Percentiles rank a stretch among this genome's conserved stretches.
phyloP scores from a whole-genome alignment of 2,888 invertebrate species.

The Dryococelus australis region DNA sequence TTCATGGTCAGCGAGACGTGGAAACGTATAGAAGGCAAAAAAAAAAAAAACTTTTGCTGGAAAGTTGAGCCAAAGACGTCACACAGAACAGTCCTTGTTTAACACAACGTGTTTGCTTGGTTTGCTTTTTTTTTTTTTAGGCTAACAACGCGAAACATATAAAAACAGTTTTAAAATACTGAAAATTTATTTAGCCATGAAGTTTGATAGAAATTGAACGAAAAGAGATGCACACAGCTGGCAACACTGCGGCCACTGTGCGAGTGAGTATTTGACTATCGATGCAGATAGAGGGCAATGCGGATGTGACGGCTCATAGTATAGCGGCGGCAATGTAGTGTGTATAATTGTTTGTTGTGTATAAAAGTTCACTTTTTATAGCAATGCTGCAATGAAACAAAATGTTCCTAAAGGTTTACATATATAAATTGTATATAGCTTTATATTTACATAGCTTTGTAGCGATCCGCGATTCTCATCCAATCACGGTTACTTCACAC shows the following conservation, averaged over 20 bases:
- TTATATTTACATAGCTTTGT: too few relatives aligned
- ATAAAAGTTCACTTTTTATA: conserved; percentile 12
- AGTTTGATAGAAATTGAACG: background rate
- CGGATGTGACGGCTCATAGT: background rate
- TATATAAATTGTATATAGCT: too few relatives aligned
- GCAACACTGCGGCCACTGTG: background rate
- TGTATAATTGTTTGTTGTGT: background rate
- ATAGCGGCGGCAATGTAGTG: conserved; percentile 3
- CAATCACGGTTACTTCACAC: too few relatives aligned
- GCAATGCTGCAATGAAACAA: background rate
- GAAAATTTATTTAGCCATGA: background rate
- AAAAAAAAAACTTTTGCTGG: too few relatives aligned
- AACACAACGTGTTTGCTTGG: too few relatives aligned
- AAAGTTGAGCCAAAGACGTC: too few relatives aligned
- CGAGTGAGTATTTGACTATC: background rate
- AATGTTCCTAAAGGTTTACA: background rate
- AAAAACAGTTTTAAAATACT: background rate
- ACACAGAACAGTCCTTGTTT: too few relatives aligned
- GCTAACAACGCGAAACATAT: too few relatives aligned
- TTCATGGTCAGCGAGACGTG: too few relatives aligned
- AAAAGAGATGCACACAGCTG: background rate
- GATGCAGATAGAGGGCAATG: background rate
- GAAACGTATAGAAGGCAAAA: too few relatives aligned
- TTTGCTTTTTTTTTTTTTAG: too few relatives aligned
- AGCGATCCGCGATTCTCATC: too few relatives aligned